Conservation (phyloP, 2,113 vertebrate genomes). For the Antechinus stuartii region DNA sequence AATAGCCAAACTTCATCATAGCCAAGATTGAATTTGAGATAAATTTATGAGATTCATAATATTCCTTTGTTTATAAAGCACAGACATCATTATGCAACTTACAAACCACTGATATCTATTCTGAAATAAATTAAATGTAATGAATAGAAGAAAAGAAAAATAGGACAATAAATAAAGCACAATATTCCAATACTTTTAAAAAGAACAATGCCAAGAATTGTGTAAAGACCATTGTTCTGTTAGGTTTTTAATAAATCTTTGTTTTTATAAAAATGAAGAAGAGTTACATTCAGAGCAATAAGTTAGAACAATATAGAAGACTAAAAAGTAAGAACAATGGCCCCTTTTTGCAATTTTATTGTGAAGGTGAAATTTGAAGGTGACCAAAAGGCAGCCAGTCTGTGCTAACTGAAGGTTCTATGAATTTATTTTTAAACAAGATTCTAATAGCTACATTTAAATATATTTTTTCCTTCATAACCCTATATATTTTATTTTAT, state of each 20-base stretch:
- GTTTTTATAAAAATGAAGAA: not conserved
- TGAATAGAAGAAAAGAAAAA: conserved; percentile 24
- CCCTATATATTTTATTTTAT: not conserved
- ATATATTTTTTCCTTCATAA: not conserved
- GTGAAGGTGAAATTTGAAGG: not conserved
- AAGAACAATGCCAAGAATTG: not conserved
- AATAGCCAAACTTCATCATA: conserved; percentile 90
- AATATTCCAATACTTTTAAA: not conserved
- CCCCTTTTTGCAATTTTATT: not conserved
- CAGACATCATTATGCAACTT: conserved; percentile 91
- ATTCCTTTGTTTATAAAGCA: conserved; percentile 89
- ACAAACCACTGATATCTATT: conserved; percentile 93
- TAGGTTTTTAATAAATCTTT: not conserved
- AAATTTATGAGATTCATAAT: conserved; percentile 88
- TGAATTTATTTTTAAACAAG: not conserved
- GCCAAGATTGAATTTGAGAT: conserved; percentile 91
- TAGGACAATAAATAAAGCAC: conserved; percentile 30
- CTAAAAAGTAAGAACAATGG: not conserved
- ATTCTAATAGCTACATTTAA: not conserved
- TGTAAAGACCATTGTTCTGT: not conserved
- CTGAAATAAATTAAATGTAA: conserved; percentile 76
- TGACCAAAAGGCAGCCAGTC: not conserved
- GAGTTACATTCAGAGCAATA: not conserved
- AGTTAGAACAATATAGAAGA: not conserved
- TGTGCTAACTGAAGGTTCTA: not conserved